These are phyloP conservation scores for Lasiommata megera DNA, from an alignment of 2,888 invertebrate species.

Conservation along the genomic window DNA sequence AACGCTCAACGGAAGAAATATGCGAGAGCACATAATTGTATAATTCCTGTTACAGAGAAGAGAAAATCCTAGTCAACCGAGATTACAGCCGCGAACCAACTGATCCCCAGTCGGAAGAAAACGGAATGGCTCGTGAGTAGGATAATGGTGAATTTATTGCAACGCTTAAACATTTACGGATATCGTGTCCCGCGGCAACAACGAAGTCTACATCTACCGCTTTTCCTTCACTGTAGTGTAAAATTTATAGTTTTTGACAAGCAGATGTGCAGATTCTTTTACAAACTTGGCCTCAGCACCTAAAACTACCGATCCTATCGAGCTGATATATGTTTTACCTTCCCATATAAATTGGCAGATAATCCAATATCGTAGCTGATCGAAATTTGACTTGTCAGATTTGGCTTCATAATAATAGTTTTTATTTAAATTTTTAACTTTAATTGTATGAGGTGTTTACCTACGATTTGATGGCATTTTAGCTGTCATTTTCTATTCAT, in stretches of 20 bases:
- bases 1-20: conserved; percentile 20
- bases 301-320: too few species aligned
- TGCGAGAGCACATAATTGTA: conserved; percentile 58
- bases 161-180: conserved; percentile 75
- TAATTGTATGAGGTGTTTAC: too few species aligned
- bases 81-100: conserved; percentile 79
- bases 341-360: too few species aligned
- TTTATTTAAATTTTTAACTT: too few species aligned
- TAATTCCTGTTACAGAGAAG: conserved; percentile 65
- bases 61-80: conserved; percentile 70
- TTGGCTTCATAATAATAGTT: too few species aligned
- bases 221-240: not conserved
- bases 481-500: not conserved
- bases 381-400: too few species aligned
- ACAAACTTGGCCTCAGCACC: too few species aligned
- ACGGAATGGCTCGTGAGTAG: conserved; percentile 77
- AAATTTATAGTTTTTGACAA: too few species aligned
- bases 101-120: conserved; percentile 76
- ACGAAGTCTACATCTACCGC: not conserved
- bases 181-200: conserved; percentile 9
- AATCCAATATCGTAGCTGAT: too few species aligned
- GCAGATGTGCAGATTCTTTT: too few species aligned
- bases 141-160: conserved; percentile 80
- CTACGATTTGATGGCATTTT: too few species aligned
- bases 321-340: too few species aligned